These are phyloP conservation scores for Diuraphis noxia DNA, from an alignment of 1,140 invertebrate species.

Conservation along the genomic window DNA sequence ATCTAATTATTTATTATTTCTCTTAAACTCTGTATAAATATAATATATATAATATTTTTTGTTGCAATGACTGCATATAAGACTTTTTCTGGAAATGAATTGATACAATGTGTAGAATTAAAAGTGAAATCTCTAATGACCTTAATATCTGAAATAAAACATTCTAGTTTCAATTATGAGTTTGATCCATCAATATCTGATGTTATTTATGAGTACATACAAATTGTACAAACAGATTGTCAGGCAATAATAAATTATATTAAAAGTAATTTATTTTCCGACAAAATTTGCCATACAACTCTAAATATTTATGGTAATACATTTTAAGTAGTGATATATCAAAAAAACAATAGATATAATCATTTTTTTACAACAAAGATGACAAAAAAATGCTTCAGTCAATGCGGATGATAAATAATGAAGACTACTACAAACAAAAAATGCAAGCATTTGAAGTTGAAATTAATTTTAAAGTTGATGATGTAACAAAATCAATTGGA, in stretches of 20 bases:
- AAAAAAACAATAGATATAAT: neutral
- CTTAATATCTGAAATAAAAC: slow-evolving; percentile 22
- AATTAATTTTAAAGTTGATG: neutral
- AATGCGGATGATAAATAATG: neutral
- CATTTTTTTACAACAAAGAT: neutral
- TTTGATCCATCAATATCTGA: neutral
- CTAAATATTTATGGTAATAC: neutral
- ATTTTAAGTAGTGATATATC: neutral
- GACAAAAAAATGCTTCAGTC: neutral
- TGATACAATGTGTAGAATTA: neutral
- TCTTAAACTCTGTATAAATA: too few relatives aligned
- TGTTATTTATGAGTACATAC: neutral
- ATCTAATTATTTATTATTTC: too few relatives aligned
- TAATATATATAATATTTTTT: too few relatives aligned
- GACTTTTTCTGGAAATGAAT: neutral
- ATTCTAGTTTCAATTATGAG: neutral
- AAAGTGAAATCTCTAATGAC: neutral
- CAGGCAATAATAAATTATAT: neutral
- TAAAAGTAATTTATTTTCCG: neutral
- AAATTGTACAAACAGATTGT: slow-evolving; percentile 6
- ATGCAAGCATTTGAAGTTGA: neutral
- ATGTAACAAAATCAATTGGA: neutral
- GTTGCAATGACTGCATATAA: neutral
- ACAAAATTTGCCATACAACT: neutral
- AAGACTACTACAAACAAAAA: neutral